phyloP scores from a whole-genome alignment of 2,113 vertebrate species.

The Hassar affinis region DNA sequence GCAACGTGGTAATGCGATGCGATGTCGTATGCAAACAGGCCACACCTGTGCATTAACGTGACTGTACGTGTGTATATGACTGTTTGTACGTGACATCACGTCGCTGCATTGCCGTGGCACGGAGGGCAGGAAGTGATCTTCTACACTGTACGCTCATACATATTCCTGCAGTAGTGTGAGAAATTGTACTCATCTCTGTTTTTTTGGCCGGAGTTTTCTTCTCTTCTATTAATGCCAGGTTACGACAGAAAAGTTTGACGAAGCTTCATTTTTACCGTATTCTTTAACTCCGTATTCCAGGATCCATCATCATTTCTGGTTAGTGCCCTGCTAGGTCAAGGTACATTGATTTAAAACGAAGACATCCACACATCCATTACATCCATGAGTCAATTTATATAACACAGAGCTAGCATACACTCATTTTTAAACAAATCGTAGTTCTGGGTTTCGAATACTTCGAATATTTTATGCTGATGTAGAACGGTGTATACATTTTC shows the following conservation, averaged over 20 bases:
- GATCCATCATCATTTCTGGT: background rate
- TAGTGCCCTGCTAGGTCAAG: background rate
- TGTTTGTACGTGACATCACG: no score
- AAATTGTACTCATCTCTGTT: no score
- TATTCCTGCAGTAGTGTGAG: no score
- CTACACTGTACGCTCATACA: no score
- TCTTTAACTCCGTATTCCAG: background rate
- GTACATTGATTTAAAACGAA: background rate
- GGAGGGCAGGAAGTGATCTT: no score
- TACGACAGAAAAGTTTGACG: background rate
- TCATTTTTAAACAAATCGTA: background rate
- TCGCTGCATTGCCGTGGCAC: no score
- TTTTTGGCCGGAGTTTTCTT: no score
- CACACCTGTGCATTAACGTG: no score
- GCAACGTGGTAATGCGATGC: no score
- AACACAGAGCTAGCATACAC: background rate
- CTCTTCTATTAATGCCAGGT: background rate
- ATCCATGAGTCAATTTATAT: background rate
- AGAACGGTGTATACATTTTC: background rate
- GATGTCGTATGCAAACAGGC: no score
- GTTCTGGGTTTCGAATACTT: background rate
- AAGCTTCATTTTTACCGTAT: background rate
- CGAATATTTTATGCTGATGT: background rate
- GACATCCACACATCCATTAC: no score
- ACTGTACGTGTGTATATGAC: background rate